Evolutionary conservation across 1,140 invertebrate species (phyloP), one percentile per base, ranked within the genome.

Genomic region (Hetaerina americana): DNA sequence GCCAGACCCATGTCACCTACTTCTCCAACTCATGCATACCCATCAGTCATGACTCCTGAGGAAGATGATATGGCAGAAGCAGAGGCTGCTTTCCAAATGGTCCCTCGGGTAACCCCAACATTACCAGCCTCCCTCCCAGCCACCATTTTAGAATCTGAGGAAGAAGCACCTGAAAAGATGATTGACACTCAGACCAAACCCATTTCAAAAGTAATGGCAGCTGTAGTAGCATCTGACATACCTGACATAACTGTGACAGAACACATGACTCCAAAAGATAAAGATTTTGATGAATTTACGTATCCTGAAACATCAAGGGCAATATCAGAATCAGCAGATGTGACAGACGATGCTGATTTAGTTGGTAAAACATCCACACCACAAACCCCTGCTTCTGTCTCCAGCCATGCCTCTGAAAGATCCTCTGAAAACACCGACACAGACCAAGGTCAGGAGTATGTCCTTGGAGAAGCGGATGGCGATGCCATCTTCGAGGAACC

Each of bases 221-320:
- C 26, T 28, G 27, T 28, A 25, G 67, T 15, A 68, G 67, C 27
- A 2, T 3, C 67, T 69, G 72, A 74, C 68, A 87, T 90, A 75
- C 88, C 88, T 25, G 87, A 88, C 76, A 90, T 90, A 70, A 89
- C 85, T 76, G 84, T 90, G 15, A 90, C 88, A 2, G 84, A 89
- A 76, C 86, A 89, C 75, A 82, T 86, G 79, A 79, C 83, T 68
- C 84, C 83, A 28, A 75, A 83, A 66, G 75, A 18, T 68, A 68
- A 68, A 68, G 1, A 68, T 57, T 57, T 10, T 57, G 40, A 57
- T n/a, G 40, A 57, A 57, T 57, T 57, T 10, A 57, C 40, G 22
- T 57, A 57, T n/a, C 2, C 15, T 57, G 15, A 57, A 10, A 57
- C 40, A 57, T 5, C 40, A 57, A 57, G 22, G 40, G 77, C 80